Evolutionary conservation across 2,888 invertebrate species (phyloP), one percentile per base, ranked within the genome.

Genomic region (Anthophora plumipes): DNA sequence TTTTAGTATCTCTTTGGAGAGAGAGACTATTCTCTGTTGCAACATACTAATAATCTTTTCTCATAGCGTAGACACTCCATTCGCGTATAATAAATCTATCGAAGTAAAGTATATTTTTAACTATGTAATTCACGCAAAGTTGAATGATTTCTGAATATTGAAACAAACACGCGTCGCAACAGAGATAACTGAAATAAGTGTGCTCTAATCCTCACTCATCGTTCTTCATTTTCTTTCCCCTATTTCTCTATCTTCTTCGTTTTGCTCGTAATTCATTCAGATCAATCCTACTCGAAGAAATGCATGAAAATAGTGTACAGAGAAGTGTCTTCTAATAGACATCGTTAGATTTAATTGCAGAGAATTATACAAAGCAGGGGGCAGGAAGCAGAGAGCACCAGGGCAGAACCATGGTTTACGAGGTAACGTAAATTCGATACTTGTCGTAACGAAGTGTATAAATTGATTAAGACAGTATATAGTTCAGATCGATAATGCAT

Each of bases 391-490:
- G n/a, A 14, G 14, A 37, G 5, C 22, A 2, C 20, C 61, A 39
- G 17, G 48, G 20, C n/a, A n/a, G 52, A 55, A 59, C 25, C 22
- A 22, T 5, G 31, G 50, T 50, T 52, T 69, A 41, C 41, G 63
- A 37, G 31, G 31, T 39, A 48, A 60, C 64, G 39, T 43, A 63
- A 50, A 61, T 72, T 69, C 70, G 54, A 79, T 79, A 59, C 64
- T 66, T 14, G 80, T 59, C 46, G 25, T 59, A 73, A 80, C 72
- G 72, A 73, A 80, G 54, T 72, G 78, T 71, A 61, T 67, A 54
- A 83, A 74, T 74, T 63, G 64, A 61, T 84, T 80, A 70, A 67
- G 52, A 52, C 61, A 39, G 59, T 63, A 71, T 82, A 75, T 80
- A 75, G 64, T 52, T 11, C 9, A 46, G 80, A 79, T 79, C 71